Percentiles rank a stretch among this genome's conserved stretches.
These are phyloP conservation scores for Dolichomitus sp. DNA, from an alignment of 2,888 invertebrate genomes.

Conservation along the genomic window DNA sequence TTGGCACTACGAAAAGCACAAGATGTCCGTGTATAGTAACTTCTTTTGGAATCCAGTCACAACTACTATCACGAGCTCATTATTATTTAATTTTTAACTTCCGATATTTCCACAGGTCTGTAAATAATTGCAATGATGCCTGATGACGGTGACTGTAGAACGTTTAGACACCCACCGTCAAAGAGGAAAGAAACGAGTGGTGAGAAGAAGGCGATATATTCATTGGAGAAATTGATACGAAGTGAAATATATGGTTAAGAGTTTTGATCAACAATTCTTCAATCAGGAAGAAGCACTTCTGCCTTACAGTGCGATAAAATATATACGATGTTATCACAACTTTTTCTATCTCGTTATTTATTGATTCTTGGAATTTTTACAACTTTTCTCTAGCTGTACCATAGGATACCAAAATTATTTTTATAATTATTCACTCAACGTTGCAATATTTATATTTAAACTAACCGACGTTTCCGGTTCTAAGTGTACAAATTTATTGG, in stretches of 20 bases:
- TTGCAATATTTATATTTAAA: neutral
- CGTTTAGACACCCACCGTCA: constrained; percentile 19
- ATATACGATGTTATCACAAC: neutral
- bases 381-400: neutral
- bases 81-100: constrained; percentile 21
- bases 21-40: neutral
- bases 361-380: neutral
- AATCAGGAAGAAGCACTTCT: neutral
- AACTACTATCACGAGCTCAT: constrained; percentile 1
- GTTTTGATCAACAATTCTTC: neutral
- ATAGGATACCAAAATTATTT: neutral
- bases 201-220: neutral
- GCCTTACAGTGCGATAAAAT: neutral
- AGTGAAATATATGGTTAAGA: neutral
- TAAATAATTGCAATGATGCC: constrained; percentile 15
- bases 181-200: constrained; percentile 12
- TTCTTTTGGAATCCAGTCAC: constrained; percentile 8
- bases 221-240: neutral
- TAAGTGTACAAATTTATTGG: neutral
- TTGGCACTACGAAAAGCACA: neutral
- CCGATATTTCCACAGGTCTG: neutral
- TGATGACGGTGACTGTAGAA: constrained; percentile 10
- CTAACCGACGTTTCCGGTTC: neutral
- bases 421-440: neutral
- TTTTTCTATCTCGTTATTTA: neutral